These are phyloP conservation scores for Oxyura jamaicensis DNA, from an alignment of 2,113 vertebrate genomes.

Conservation along the genomic window DNA sequence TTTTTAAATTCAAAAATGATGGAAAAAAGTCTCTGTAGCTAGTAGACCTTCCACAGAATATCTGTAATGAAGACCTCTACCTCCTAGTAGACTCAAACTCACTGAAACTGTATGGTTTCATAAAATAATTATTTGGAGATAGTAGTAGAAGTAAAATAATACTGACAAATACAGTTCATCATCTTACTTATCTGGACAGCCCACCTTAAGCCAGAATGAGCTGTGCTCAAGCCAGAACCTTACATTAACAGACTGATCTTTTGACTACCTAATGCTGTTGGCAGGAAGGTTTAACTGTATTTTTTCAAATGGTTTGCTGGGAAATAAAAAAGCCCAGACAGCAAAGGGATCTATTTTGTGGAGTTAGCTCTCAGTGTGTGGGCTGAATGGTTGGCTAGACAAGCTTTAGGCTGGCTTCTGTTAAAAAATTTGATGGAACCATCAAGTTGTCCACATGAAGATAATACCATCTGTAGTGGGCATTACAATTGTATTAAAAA, in stretches of 20 bases:
- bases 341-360: not conserved
- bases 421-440: not conserved
- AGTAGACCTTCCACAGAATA: not conserved
- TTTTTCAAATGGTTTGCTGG: not conserved
- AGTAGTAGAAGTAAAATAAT: not conserved
- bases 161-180: not conserved
- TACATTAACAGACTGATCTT: not conserved
- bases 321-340: not conserved
- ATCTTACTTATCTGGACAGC: not conserved
- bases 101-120: not conserved
- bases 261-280: not conserved
- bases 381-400: conserved; percentile 1
- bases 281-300: not conserved
- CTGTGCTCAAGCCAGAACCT: not conserved
- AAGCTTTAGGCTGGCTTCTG: conserved; percentile 11
- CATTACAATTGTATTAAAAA: not conserved
- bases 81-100: not conserved
- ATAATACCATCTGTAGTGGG: not conserved
- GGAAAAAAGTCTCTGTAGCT: not conserved
- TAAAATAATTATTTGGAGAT: not conserved
- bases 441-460: not conserved
- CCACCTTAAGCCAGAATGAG: not conserved
- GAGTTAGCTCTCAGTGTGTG: not conserved
- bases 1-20: not conserved
- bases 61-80: not conserved